Percentiles rank a stretch among this genome's conserved stretches.
Conservation (phyloP, 2,113 vertebrate genomes). For the Mungos mungo region DNA sequence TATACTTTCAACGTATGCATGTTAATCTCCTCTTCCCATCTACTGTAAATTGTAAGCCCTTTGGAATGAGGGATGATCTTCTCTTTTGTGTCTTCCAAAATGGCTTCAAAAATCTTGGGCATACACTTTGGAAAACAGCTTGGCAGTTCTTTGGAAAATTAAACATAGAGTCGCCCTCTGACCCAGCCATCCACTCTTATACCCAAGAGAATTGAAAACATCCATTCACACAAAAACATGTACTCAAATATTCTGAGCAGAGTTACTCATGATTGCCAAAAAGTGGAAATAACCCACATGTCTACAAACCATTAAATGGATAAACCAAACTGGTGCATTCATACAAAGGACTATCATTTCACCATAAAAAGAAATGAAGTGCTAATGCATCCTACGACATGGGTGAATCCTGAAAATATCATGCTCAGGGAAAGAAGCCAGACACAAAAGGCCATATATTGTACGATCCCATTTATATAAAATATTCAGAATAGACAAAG, state of each 20-base stretch:
- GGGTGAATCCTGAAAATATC: not conserved
- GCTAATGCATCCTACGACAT: no score
- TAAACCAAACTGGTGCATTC: not conserved
- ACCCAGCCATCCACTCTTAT: not conserved
- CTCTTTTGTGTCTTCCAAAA: constrained; percentile 20
- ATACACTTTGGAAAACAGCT: not conserved
- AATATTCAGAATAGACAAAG: not conserved
- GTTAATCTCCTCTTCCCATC: not conserved
- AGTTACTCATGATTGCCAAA: not conserved
- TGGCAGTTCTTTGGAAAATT: not conserved
- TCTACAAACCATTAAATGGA: not conserved
- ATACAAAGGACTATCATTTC: not conserved
- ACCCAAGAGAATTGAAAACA: not conserved
- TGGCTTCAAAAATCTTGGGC: not conserved
- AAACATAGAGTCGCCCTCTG: not conserved
- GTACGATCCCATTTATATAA: not conserved
- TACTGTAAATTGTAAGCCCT: not conserved
- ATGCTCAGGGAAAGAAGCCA: not conserved
- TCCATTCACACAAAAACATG: not conserved
- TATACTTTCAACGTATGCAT: not conserved
- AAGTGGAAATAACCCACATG: not conserved
- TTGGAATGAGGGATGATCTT: not conserved
- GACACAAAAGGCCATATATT: not conserved
- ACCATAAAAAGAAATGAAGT: not conserved
- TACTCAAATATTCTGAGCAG: not conserved